Percentiles rank a stretch among this genome's conserved stretches.
phyloP scores from a whole-genome alignment of 1,140 invertebrate genomes.

The Drosophila sp. region DNA sequence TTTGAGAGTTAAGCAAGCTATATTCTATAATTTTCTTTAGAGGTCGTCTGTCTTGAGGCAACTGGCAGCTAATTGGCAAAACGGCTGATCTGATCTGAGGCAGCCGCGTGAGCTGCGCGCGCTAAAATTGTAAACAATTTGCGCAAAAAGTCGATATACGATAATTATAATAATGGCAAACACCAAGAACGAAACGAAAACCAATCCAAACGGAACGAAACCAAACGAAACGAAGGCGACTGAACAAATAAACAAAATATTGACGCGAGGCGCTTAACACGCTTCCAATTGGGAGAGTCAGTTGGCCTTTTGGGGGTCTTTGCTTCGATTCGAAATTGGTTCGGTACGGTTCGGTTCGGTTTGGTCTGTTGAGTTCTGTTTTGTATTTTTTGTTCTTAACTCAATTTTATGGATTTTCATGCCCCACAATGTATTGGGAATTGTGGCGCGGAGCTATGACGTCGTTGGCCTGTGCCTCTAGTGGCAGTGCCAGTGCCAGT shows the following conservation, averaged over 20 bases:
- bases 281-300: conserved; percentile 73
- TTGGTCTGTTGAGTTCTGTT: conserved; percentile 16
- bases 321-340: conserved; percentile 27
- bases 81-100: not conserved
- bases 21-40: not conserved
- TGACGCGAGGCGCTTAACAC: conserved; percentile 62
- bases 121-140: conserved; percentile 54
- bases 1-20: not conserved
- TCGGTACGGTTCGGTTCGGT: not conserved
- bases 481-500: not conserved
- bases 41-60: conserved; percentile 8
- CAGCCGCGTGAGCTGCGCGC: conserved; percentile 31
- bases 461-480: conserved; percentile 40
- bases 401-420: conserved; percentile 56
- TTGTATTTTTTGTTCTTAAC: conserved; percentile 13
- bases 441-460: conserved; percentile 45
- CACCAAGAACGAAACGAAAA: conserved; percentile 31
- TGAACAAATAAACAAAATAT: conserved; percentile 69
- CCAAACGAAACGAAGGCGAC: conserved; percentile 38
- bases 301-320: conserved; percentile 40
- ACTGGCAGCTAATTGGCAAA: conserved; percentile 30
- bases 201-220: conserved; percentile 4
- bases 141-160: conserved; percentile 46
- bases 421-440: conserved; percentile 32
- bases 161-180: conserved; percentile 67